phyloP scores from a whole-genome alignment of 2,113 vertebrate species.

The Spizaetus ornatus region DNA sequence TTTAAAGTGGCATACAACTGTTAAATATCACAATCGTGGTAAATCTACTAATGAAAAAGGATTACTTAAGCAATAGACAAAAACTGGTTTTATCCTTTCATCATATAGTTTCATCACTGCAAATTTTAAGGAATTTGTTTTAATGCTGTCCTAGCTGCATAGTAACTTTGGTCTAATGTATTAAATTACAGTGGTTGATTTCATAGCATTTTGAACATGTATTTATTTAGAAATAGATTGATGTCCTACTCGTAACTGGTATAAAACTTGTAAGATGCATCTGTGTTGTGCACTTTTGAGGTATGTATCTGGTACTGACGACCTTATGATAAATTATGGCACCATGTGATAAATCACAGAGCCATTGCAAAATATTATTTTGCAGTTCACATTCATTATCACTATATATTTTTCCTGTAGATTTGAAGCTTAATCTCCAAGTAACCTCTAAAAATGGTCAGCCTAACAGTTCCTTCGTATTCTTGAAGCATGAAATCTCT shows the following conservation, averaged over 20 bases:
- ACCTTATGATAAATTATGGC: not conserved
- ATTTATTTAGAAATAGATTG: not conserved
- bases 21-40: not conserved
- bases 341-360: not conserved
- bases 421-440: not conserved
- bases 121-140: not conserved
- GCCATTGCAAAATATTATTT: not conserved
- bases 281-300: not conserved
- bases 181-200: not conserved
- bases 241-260: not conserved
- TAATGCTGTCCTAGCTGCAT: not conserved
- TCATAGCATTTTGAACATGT: not conserved
- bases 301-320: not conserved
- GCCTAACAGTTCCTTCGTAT: not conserved
- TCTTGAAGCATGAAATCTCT: not conserved
- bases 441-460: not conserved
- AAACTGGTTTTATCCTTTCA: not conserved
- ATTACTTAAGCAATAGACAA: not conserved
- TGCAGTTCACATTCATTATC: not conserved
- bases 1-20: constrained; percentile 15
- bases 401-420: not conserved
- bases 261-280: not conserved
- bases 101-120: not conserved
- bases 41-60: not conserved
- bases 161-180: not conserved